Percentiles rank a stretch among this genome's conserved stretches.
Evolutionary conservation across 2,797 vertebrate species (phyloP).

Genomic region (Alosa sapidissima): DNA sequence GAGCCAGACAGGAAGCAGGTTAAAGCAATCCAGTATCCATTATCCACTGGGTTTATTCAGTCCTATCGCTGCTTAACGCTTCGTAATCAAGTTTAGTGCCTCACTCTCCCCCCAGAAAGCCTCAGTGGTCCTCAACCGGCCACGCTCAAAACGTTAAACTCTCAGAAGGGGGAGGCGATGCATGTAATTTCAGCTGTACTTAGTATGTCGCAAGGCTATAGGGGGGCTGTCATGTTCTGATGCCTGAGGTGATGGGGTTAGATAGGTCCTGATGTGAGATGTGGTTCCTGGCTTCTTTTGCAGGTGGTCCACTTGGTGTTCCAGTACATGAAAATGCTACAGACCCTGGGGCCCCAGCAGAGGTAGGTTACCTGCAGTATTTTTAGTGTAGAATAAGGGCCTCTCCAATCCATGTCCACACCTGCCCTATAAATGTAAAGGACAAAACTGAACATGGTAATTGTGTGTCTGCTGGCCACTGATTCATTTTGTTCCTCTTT

Average conservation of each 20-base stretch:
- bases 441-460: not conserved
- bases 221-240: not conserved
- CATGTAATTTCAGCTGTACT: not conserved
- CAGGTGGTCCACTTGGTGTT: conserved; percentile 93
- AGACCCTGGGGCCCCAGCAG: conserved; percentile 86
- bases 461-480: not conserved
- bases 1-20: conserved; percentile 27
- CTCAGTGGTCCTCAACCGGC: not conserved
- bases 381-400: not conserved
- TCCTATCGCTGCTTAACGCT: conserved; percentile 7
- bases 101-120: not conserved
- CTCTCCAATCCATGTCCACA: not conserved
- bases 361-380: conserved; percentile 69
- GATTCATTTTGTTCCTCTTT: not conserved
- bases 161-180: not conserved
- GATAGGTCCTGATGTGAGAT: not conserved
- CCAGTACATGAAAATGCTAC: conserved; percentile 96
- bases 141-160: not conserved
- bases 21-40: conserved; percentile 15
- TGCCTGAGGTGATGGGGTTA: not conserved
- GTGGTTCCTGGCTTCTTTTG: conserved; percentile 40
- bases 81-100: conserved; percentile 1
- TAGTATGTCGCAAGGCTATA: not conserved
- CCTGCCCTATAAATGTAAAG: not conserved
- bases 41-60: conserved; percentile 15